These are phyloP conservation scores for Drosophila micromelanica DNA, from an alignment of 1,140 invertebrate species.

Conservation along the genomic window DNA sequence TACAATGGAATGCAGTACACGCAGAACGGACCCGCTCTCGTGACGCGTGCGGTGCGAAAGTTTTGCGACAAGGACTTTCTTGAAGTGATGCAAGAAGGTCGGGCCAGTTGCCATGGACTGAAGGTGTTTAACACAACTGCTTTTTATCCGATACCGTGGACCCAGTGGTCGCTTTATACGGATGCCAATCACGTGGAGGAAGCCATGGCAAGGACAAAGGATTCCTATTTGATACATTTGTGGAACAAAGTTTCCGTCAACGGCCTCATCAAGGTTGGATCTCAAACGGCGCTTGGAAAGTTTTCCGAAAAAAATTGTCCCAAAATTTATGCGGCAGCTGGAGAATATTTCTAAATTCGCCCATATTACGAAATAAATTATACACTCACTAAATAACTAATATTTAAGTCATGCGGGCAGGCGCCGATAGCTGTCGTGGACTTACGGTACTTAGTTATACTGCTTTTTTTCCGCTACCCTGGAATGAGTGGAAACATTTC, in stretches of 20 bases:
- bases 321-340: slow-evolving; percentile 21
- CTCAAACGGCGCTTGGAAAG: neutral
- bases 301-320: slow-evolving; percentile 20
- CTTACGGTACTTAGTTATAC: slow-evolving; percentile 87
- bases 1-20: slow-evolving; percentile 88
- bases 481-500: slow-evolving; percentile 87
- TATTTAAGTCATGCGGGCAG: slow-evolving; percentile 86
- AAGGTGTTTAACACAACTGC: slow-evolving; percentile 86
- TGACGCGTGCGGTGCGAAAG: slow-evolving; percentile 87
- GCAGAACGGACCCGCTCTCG: slow-evolving; percentile 87
- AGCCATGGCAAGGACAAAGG: slow-evolving; percentile 85
- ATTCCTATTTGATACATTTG: slow-evolving; percentile 85
- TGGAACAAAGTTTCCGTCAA: slow-evolving; percentile 19
- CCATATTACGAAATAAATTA: too few species aligned
- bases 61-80: slow-evolving; percentile 86
- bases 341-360: slow-evolving; percentile 19
- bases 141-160: slow-evolving; percentile 89
- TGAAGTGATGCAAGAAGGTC: slow-evolving; percentile 85
- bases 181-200: slow-evolving; percentile 83
- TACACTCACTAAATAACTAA: too few species aligned
- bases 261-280: neutral
- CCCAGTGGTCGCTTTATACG: slow-evolving; percentile 87
- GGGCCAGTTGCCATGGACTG: slow-evolving; percentile 87
- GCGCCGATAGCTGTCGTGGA: slow-evolving; percentile 85
- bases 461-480: slow-evolving; percentile 88